A percentile compares a stretch with the other conserved stretches of the same genome.
Conservation (phyloP, 2,888 invertebrate genomes). For the Hipparchia sbordonii region DNA sequence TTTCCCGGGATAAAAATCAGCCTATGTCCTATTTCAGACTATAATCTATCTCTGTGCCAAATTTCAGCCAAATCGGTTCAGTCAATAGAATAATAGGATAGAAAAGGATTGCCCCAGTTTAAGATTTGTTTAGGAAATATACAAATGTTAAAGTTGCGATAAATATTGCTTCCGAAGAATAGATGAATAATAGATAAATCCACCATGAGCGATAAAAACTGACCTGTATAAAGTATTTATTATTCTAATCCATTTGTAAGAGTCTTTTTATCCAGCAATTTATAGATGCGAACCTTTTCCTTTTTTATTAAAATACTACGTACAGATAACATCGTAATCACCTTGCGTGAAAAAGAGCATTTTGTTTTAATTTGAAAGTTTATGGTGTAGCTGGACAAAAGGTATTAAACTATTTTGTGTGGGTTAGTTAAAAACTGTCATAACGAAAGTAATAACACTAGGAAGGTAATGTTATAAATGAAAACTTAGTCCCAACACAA, state of each 20-base stretch:
- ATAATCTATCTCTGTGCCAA: no score
- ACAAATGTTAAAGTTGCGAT: no score
- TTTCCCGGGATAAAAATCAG: no score
- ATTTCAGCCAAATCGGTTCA: no score
- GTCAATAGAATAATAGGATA: no score
- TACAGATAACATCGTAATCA: conserved; percentile 7
- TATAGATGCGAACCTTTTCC: neutral
- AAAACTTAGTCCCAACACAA: conserved; percentile 19
- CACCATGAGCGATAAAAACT: neutral
- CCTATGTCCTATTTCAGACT: no score
- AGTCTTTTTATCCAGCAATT: neutral
- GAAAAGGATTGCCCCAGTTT: no score
- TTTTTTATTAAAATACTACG: conserved; percentile 10
- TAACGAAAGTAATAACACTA: conserved; percentile 9
- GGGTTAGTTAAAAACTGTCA: conserved; percentile 15
- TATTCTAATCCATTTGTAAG: conserved; percentile 1
- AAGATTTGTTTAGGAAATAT: no score
- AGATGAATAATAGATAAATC: no score
- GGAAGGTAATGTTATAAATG: conserved; percentile 8
- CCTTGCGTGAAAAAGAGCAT: conserved; percentile 10
- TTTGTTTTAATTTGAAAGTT: conserved; percentile 22
- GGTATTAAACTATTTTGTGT: conserved; percentile 16
- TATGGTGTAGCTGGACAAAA: conserved; percentile 16
- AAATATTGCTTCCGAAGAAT: no score
- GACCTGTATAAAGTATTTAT: neutral